Conservation (phyloP, 2,888 invertebrate genomes). For the Chesias legatella region DNA sequence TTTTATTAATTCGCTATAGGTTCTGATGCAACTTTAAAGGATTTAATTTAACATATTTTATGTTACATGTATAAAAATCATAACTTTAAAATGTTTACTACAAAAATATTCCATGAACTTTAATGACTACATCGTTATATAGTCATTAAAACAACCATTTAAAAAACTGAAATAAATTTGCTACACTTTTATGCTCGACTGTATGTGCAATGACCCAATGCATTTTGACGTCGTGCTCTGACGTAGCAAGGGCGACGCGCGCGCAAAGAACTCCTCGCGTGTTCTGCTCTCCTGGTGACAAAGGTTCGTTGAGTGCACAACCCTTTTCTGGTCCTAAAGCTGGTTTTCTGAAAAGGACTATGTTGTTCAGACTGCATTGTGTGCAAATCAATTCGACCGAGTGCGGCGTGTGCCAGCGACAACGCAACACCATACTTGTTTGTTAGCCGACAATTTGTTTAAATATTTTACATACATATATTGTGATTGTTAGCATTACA, state of each 20-base stretch:
- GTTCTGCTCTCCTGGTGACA: constrained; percentile 58
- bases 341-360: constrained; percentile 46
- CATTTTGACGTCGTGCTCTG: constrained; percentile 39
- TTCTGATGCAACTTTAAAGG: too few relatives aligned
- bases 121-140: not conserved
- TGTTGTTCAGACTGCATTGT: constrained; percentile 37
- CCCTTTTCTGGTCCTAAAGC: constrained; percentile 70
- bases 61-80: too few relatives aligned
- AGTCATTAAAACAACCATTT: not conserved
- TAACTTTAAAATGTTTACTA: too few relatives aligned
- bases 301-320: constrained; percentile 66
- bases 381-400: constrained; percentile 37
- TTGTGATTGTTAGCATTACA: constrained; percentile 28
- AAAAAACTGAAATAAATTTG: not conserved
- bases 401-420: constrained; percentile 7
- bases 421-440: constrained; percentile 7
- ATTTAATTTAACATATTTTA: too few relatives aligned
- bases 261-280: constrained; percentile 41
- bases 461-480: constrained; percentile 22
- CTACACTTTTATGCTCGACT: constrained; percentile 24
- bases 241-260: constrained; percentile 49
- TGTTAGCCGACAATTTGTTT: constrained; percentile 18
- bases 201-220: constrained; percentile 48
- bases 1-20: too few relatives aligned
- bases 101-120: too few relatives aligned